Evolutionary conservation across 2,797 vertebrate species (phyloP), one percentile per base, ranked within the genome.

Genomic region (Anableps anableps): DNA sequence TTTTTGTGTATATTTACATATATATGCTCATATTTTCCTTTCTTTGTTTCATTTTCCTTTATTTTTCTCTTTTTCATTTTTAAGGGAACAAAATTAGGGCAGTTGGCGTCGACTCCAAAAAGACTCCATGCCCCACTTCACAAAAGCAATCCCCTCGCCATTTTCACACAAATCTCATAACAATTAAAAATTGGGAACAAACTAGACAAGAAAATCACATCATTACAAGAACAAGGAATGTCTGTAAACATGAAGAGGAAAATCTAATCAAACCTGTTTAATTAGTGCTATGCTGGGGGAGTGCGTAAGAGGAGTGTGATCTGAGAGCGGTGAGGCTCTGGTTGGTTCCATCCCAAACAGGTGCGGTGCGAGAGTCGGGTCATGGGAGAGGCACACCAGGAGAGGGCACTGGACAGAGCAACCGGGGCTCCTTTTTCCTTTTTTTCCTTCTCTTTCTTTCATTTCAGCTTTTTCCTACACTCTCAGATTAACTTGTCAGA

Each of bases 81-180:
- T 79, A 92, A 94, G 86, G 93, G 93, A 95, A 92, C 94, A 95
- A 95, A 95, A 95, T 96, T 94, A 95, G 95, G 95, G 95, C 94
- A 95, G 94, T 95, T 95, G 93, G 94, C 94, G 94, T 95, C 94
- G 95, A 95, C 95, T 96, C 95, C 95, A 94, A 94, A 94, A 92
- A 91, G 89, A 92, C 88, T 91, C 88, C 86, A 87, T 91, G 92
- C 88, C 93, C 93, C 93, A 94, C 88, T 94, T 93, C 90, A 90
- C 87, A 86, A 84, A 90, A 83, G 83, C 84, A 91, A 93, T 95
- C 89, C 94, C 93, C 94, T 89, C 43, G 90, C 84, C 89, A 88
- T 89, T 82, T 93, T 89, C 91, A 93, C 91, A 91, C 92, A 93
- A 88, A 90, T 88, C 91, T 92, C 93, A 89, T 87, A 93, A 92